Conservation (phyloP, 2,888 invertebrate species). For the Thalpophila matura region DNA sequence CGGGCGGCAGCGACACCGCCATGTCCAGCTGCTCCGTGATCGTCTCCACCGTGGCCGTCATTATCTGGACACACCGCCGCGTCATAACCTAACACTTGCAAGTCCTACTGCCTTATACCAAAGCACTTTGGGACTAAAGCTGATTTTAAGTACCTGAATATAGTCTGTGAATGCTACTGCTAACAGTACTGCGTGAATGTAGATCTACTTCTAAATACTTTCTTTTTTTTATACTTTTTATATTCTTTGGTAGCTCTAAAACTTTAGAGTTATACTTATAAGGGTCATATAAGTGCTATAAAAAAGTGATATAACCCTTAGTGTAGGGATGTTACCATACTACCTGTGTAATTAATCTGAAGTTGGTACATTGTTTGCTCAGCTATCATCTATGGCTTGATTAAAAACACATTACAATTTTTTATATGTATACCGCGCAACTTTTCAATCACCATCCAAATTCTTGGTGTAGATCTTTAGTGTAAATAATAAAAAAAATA, state of each 20-base stretch:
- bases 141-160: neutral
- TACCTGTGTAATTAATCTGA: neutral
- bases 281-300: neutral
- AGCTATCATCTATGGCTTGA: conserved; percentile 1
- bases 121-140: conserved; percentile 40
- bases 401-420: conserved; percentile 21
- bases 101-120: too few species aligned
- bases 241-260: conserved; percentile 11
- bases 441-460: too few species aligned
- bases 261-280: neutral
- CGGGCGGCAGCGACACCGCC: conserved; percentile 96
- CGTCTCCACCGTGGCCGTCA: conserved; percentile 98
- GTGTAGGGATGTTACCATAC: neutral
- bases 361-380: neutral
- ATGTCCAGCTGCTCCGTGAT: conserved; percentile 97
- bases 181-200: conserved; percentile 51
- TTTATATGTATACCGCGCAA: too few species aligned
- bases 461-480: too few species aligned
- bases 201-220: conserved; percentile 51
- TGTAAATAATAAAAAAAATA: too few species aligned
- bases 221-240: neutral
- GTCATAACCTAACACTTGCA: too few species aligned
- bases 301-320: conserved; percentile 10
- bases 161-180: conserved; percentile 44
- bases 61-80: conserved; percentile 92